phyloP scores from a whole-genome alignment of 1,140 invertebrate genomes.

The Thrips palmi region DNA sequence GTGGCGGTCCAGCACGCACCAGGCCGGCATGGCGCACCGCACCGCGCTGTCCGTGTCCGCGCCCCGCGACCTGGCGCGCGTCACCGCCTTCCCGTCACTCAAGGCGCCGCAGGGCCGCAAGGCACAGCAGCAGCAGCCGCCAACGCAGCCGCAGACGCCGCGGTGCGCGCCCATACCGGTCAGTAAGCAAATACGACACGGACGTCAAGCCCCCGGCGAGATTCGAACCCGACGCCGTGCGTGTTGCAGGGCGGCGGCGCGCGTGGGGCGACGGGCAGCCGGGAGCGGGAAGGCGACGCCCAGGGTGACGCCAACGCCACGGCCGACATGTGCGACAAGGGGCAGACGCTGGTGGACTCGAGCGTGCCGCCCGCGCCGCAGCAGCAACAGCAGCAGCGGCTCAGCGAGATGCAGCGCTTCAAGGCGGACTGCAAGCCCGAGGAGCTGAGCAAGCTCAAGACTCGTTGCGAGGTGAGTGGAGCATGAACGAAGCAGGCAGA shows the following conservation, averaged over 20 bases:
- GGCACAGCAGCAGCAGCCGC: constrained; percentile 1
- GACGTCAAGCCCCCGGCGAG: too few relatives aligned
- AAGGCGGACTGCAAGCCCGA: constrained; percentile 67
- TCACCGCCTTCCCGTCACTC: constrained; percentile 11
- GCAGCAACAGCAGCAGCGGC: constrained; percentile 38
- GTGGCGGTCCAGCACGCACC: too few relatives aligned
- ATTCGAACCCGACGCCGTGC: too few relatives aligned
- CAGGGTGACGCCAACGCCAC: constrained; percentile 27
- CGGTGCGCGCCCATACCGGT: too few relatives aligned
- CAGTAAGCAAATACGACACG: too few relatives aligned
- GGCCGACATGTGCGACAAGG: constrained; percentile 18
- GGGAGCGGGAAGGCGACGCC: neutral
- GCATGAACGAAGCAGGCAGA: too few relatives aligned
- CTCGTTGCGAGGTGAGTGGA: constrained; percentile 36
- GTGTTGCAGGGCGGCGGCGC: too few relatives aligned
- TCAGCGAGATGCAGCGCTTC: constrained; percentile 47
- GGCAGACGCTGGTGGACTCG: constrained; percentile 48
- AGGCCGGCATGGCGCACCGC: constrained; percentile 40
- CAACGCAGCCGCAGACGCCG: too few relatives aligned
- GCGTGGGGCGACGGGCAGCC: neutral
- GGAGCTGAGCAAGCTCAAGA: constrained; percentile 52
- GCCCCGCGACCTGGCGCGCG: constrained; percentile 23
- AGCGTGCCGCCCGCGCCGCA: constrained; percentile 38
- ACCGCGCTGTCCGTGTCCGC: constrained; percentile 35
- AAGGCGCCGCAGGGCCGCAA: constrained; percentile 1